Base-by-base conservation (phyloP, 2,888 invertebrate species). In the Strigamia maritima region DNA sequence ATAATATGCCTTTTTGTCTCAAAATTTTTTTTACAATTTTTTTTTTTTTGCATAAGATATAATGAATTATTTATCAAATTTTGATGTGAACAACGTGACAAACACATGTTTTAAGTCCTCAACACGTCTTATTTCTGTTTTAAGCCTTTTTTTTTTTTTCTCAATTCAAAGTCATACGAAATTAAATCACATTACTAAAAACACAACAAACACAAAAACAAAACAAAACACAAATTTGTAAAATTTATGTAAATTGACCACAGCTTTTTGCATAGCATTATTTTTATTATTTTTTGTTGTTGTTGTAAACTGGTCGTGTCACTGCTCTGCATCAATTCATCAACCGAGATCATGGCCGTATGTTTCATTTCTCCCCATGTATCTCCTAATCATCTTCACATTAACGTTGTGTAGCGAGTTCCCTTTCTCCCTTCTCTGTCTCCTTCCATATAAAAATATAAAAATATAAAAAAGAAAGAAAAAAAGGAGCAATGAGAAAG, bases 381-480 rank as follows among this genome's bases (percentile, higher is more conserved):
- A 70, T 70, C 70, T 70, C 70, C 26, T 70, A 70, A 70, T 70
- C 70, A 70, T 70, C 70, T 70, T 70, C 70, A 70, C 70, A 70
- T 70, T 70, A 70, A 70, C 70, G 70, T 70, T 70, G 70, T 70
- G 70, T 70, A 70, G 70, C 26, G 24, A 70, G 70, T 70, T 70
- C 70, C 28, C 28, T n/a, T 16, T n/a, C 12, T 16, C 28, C 70
- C 28, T 26, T 24, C 28, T 70, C 70, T 70, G 14, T 24, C 44
- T 44, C 44, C n/a, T 44, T 19, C 19, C 8, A 54, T 54, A 54
- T 70, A 70, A 70, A n/a, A n/a, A n/a, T n/a, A n/a, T n/a, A n/a
- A n/a, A n/a, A n/a, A n/a, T n/a, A n/a, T n/a, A n/a, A n/a, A n/a
- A n/a, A n/a, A n/a, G n/a, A n/a, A n/a, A n/a, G n/a, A n/a, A n/a